Conservation (phyloP, 2,888 invertebrate genomes). For the Tipula confusa region DNA sequence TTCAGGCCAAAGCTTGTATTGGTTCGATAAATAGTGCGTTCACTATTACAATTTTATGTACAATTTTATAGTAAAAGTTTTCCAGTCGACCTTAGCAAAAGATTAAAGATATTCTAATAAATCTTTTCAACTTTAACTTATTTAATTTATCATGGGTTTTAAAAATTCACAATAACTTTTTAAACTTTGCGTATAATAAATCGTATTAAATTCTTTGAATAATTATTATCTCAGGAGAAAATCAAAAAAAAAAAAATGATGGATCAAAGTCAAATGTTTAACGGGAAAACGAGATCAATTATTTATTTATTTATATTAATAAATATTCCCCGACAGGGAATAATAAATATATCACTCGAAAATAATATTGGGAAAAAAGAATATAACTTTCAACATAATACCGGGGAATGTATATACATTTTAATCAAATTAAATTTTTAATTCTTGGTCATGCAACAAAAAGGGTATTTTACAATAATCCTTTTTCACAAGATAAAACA, state of each 20-base stretch:
- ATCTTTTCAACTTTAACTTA: no score
- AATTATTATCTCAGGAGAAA: neutral
- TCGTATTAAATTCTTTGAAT: no score
- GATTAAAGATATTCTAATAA: no score
- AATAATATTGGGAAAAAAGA: neutral
- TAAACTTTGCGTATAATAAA: no score
- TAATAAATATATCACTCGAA: no score
- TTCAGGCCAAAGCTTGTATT: no score
- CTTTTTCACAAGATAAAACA: neutral
- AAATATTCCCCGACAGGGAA: neutral
- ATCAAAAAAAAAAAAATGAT: neutral
- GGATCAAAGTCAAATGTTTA: neutral
- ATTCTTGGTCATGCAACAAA: neutral
- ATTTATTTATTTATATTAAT: neutral
- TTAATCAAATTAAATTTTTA: neutral
- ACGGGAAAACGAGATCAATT: neutral
- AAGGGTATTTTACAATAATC: neutral
- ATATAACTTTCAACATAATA: neutral
- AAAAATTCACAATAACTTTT: no score
- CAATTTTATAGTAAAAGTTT: no score
- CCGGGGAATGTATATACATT: neutral
- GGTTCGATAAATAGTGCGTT: no score
- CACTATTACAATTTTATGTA: no score
- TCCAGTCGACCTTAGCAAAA: no score
- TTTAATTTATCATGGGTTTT: no score